phyloP scores from a whole-genome alignment of 2,113 vertebrate genomes.

The Zeus faber region DNA sequence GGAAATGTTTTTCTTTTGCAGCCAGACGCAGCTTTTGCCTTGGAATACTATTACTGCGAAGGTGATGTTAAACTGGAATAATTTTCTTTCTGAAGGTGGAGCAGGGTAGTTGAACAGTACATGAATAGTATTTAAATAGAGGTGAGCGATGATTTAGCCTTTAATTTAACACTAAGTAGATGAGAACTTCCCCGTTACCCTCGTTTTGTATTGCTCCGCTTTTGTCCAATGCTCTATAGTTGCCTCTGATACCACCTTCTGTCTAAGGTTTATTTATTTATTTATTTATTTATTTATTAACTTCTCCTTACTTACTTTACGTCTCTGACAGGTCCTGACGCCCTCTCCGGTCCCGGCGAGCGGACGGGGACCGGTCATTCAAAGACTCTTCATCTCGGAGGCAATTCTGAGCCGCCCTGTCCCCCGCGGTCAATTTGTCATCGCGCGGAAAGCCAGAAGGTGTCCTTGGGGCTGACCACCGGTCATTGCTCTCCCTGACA shows the following conservation, averaged over 20 bases:
- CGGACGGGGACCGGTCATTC: conserved; percentile 49
- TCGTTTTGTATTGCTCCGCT: no score
- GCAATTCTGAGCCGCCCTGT: conserved; percentile 64
- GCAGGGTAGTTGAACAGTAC: no score
- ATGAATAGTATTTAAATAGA: no score
- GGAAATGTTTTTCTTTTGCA: not conserved
- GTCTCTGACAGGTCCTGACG: conserved; percentile 39
- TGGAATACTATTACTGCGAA: conserved; percentile 19
- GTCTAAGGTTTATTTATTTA: no score
- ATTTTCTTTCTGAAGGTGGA: no score
- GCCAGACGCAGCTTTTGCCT: conserved; percentile 28
- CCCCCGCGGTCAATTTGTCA: conserved; percentile 75
- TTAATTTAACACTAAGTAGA: no score
- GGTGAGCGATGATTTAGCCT: no score
- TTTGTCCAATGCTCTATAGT: no score
- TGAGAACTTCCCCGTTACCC: no score
- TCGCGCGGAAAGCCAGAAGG: conserved; percentile 64
- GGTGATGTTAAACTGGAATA: conserved; percentile 21
- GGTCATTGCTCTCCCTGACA: conserved; percentile 74
- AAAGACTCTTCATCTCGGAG: conserved; percentile 67
- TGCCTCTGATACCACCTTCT: no score
- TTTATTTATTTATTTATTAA: not conserved
- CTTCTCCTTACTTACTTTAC: conserved; percentile 13
- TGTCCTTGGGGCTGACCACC: conserved; percentile 75
- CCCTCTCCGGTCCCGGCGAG: conserved; percentile 43